A percentile compares a stretch with the other conserved stretches of the same genome.
Evolutionary conservation across 2,797 vertebrate genomes (phyloP).

Genomic region (Apogon talboti): DNA sequence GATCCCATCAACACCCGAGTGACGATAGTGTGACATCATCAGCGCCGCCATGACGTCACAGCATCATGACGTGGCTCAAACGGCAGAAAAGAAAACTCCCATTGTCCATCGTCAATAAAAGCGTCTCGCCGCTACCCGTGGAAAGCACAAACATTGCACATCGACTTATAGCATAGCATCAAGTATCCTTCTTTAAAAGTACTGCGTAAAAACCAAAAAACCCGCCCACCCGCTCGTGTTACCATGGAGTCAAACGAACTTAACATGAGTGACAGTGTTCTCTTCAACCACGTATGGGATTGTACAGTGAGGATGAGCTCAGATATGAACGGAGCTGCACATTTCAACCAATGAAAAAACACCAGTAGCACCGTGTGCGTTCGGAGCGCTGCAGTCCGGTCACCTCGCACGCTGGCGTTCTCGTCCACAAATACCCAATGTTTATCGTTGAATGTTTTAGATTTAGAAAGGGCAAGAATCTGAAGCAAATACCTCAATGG

Average conservation of each 20-base stretch:
- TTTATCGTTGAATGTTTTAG: slow-evolving; percentile 17
- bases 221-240: slow-evolving; percentile 14
- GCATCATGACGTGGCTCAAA: slow-evolving; percentile 61
- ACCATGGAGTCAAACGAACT: slow-evolving; percentile 43
- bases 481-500: slow-evolving; percentile 21
- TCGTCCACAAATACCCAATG: slow-evolving; percentile 13
- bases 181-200: slow-evolving; percentile 28
- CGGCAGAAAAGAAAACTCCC: slow-evolving; percentile 44
- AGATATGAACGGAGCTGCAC: slow-evolving; percentile 21
- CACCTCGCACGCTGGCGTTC: slow-evolving; percentile 16
- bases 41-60: slow-evolving; percentile 49
- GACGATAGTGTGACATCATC: slow-evolving; percentile 70
- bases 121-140: slow-evolving; percentile 57
- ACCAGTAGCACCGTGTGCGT: slow-evolving; percentile 21
- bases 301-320: slow-evolving; percentile 24
- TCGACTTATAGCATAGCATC: slow-evolving; percentile 54
- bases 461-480: slow-evolving; percentile 38
- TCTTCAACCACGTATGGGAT: slow-evolving; percentile 6
- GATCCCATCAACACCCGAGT: slow-evolving; percentile 52
- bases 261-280: slow-evolving; percentile 10
- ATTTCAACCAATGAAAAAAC: slow-evolving; percentile 16
- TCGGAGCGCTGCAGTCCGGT: slow-evolving; percentile 9
- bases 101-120: slow-evolving; percentile 56
- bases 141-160: slow-evolving; percentile 73
- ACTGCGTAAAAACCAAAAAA: slow-evolving; percentile 21